Conservation (phyloP, 2,113 vertebrate species). For the Miniopterus natalensis region DNA sequence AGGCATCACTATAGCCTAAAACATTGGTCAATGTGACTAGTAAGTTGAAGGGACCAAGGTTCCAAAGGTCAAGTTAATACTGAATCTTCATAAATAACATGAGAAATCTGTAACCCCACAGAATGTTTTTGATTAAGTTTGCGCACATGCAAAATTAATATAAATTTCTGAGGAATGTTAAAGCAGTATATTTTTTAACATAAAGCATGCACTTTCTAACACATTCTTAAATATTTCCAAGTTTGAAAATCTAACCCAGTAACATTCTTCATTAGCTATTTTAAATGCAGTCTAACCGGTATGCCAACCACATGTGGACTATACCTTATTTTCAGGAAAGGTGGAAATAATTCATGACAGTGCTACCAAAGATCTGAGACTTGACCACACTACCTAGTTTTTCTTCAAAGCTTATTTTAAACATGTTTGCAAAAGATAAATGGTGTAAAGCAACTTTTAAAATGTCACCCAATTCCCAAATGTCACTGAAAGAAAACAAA, state of each 20-base stretch:
- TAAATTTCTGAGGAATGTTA: conserved; percentile 47
- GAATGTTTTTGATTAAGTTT: not conserved
- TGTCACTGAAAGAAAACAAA: conserved; percentile 63
- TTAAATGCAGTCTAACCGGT: conserved; percentile 75
- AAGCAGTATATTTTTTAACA: conserved; percentile 74
- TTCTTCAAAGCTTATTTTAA: conserved; percentile 20
- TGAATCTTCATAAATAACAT: conserved; percentile 62
- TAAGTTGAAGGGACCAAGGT: not conserved
- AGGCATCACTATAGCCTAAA: conserved; percentile 16
- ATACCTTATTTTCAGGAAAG: conserved; percentile 49
- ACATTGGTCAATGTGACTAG: not conserved
- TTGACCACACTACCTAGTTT: conserved; percentile 46
- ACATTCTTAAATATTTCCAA: conserved; percentile 67
- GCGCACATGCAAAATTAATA: not conserved
- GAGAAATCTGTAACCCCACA: conserved; percentile 48
- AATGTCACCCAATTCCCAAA: conserved; percentile 72
- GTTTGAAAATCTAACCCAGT: conserved; percentile 72
- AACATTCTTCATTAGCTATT: conserved; percentile 63
- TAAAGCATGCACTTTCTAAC: conserved; percentile 61
- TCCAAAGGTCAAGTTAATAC: conserved; percentile 60
- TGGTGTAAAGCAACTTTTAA: conserved; percentile 74
- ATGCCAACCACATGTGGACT: not conserved
- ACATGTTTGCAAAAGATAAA: conserved; percentile 75
- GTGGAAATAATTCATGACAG: not conserved
- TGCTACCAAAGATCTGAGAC: not conserved